Conservation (phyloP, 2,113 vertebrate genomes). For the Orientallactaga bullata region DNA sequence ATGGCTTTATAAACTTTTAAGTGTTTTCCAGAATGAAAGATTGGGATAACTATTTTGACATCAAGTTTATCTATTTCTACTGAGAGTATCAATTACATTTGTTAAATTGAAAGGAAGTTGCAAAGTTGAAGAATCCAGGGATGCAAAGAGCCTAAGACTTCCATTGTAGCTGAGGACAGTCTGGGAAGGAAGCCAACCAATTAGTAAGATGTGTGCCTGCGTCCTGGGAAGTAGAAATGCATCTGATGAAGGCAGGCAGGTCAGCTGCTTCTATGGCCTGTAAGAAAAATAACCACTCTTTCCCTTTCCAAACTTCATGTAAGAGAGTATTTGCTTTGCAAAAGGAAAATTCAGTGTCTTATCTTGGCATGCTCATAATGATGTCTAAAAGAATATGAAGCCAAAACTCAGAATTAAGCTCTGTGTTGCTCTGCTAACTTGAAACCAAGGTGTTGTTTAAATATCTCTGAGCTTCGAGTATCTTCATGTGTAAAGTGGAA, state of each 20-base stretch:
- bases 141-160: neutral
- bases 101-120: neutral
- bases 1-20: constrained; percentile 7
- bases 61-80: constrained; percentile 7
- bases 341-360: neutral
- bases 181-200: neutral
- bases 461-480: neutral
- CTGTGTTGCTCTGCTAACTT: constrained; percentile 20
- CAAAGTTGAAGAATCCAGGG: neutral
- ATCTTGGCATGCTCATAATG: neutral
- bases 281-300: neutral
- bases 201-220: neutral
- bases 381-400: neutral
- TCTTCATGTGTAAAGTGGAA: neutral
- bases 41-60: neutral
- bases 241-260: neutral
- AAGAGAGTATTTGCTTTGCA: neutral
- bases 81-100: neutral
- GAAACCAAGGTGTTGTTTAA: constrained; percentile 1
- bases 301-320: neutral
- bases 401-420: neutral
- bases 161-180: neutral
- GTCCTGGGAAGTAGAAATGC: neutral
- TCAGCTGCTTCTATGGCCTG: neutral
- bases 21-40: neutral